These are phyloP conservation scores for Lutjanus erythropterus DNA, from an alignment of 2,113 vertebrate species.

Conservation along the genomic window DNA sequence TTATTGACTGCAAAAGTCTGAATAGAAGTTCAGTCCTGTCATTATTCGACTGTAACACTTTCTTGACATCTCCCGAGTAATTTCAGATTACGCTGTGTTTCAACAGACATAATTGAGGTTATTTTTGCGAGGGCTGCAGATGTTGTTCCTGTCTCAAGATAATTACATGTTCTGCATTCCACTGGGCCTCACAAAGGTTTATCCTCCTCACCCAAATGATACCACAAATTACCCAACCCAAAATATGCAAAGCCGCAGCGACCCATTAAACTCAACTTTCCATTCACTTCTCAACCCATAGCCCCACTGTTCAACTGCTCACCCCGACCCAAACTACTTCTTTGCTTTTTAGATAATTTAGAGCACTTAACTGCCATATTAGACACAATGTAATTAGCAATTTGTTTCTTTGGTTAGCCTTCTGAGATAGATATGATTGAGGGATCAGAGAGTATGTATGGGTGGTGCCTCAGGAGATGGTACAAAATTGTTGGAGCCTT, in stretches of 20 bases:
- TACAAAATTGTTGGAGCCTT: neutral
- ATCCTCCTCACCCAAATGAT: slow-evolving; percentile 74
- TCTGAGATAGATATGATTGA: neutral
- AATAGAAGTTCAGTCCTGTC: slow-evolving; percentile 24
- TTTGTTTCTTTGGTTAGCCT: slow-evolving; percentile 20
- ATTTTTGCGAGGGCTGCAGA: slow-evolving; percentile 67
- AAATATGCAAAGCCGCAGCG: slow-evolving; percentile 76
- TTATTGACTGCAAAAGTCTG: slow-evolving; percentile 39
- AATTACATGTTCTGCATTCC: slow-evolving; percentile 78
- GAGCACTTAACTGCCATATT: slow-evolving; percentile 16
- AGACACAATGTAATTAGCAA: neutral
- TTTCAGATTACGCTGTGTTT: slow-evolving; percentile 60
- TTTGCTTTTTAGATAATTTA: neutral
- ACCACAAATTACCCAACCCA: slow-evolving; percentile 72
- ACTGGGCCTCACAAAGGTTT: slow-evolving; percentile 69
- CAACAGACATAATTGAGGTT: slow-evolving; percentile 75
- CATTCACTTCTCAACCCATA: slow-evolving; percentile 30
- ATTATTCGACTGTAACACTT: slow-evolving; percentile 52
- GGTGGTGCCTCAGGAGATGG: neutral
- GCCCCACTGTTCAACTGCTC: slow-evolving; percentile 3
- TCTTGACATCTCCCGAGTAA: slow-evolving; percentile 41
- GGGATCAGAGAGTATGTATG: neutral
- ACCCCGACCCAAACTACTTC: neutral
- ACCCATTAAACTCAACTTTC: slow-evolving; percentile 64
- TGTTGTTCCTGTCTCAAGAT: slow-evolving; percentile 70